Percentiles rank a stretch among this genome's conserved stretches.
Conservation (phyloP, 2,888 invertebrate genomes). For the Laspeyria flexula region DNA sequence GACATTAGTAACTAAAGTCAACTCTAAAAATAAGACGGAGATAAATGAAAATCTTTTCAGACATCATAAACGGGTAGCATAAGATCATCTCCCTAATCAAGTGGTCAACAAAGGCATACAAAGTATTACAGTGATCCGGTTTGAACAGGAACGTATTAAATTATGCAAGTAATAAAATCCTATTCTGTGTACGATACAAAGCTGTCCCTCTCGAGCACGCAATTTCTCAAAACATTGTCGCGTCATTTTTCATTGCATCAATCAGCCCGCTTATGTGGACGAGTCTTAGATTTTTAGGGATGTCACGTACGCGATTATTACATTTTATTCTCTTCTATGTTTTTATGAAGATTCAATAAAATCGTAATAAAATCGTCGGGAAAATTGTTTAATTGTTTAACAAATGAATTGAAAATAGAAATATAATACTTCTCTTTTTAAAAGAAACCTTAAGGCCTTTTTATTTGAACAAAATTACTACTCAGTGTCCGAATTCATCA, state of each 20-base stretch:
- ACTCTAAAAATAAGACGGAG: conserved; percentile 71
- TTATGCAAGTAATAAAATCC: conserved; percentile 83
- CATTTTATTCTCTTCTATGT: no score
- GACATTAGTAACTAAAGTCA: conserved; percentile 16
- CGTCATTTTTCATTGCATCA: conserved; percentile 85
- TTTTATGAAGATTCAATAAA: no score
- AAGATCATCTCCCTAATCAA: conserved; percentile 74
- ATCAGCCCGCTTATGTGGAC: conserved; percentile 73
- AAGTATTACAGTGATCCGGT: conserved; percentile 69
- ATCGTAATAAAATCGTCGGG: no score
- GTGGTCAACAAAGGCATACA: conserved; percentile 59
- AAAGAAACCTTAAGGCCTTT: no score
- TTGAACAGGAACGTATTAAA: conserved; percentile 66
- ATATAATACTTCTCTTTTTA: no score
- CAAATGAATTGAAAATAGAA: no score
- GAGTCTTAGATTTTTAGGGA: conserved; percentile 58
- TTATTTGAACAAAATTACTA: no score
- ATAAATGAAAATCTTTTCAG: conserved; percentile 65
- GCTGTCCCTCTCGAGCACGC: conserved; percentile 68
- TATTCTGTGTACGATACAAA: conserved; percentile 67
- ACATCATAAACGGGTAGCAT: conserved; percentile 55
- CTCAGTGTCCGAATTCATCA: no score
- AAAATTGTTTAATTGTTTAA: no score
- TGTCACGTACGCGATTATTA: conserved; percentile 49
- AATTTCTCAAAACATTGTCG: conserved; percentile 84